Conservation (phyloP, 37 sponge, comb jelly and placozoan species). For the Axinella damicornis region DNA sequence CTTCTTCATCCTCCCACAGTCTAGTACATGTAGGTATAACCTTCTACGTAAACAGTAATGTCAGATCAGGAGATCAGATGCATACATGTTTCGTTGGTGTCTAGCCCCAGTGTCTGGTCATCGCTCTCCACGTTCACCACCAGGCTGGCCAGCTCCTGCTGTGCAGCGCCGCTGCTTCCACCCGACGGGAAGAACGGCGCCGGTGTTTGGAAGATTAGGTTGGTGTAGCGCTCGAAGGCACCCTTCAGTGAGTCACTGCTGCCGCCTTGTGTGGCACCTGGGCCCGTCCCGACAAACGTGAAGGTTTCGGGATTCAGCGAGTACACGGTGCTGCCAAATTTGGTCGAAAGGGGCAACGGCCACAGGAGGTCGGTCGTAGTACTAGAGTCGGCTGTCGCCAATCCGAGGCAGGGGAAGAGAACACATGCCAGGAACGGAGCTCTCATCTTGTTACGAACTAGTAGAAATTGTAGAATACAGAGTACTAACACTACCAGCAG, state of each 20-base stretch:
- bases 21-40: too few species aligned
- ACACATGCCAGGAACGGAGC: too few species aligned
- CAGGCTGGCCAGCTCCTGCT: conserved; percentile 9
- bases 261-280: too few species aligned
- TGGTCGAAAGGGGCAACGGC: conserved; percentile 48
- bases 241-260: conserved; percentile 45
- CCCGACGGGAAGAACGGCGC: conserved; percentile 37
- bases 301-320: conserved; percentile 44
- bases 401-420: background rate
- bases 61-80: too few species aligned
- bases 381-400: conserved; percentile 11
- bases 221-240: conserved; percentile 71
- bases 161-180: background rate
- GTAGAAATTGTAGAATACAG: too few species aligned
- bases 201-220: conserved; percentile 57
- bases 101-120: conserved; percentile 42
- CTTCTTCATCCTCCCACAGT: too few species aligned
- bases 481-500: too few species aligned
- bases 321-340: conserved; percentile 19
- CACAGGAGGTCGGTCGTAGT: conserved; percentile 53
- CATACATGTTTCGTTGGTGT: conserved; percentile 79
- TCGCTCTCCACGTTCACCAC: conserved; percentile 44
- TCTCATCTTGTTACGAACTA: too few species aligned
- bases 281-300: conserved; percentile 38
- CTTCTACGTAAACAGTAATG: too few species aligned